A percentile compares a stretch with the other conserved stretches of the same genome.
These are phyloP conservation scores for Lacanobia wlatinum DNA, from an alignment of 2,888 invertebrate species.

Conservation along the genomic window DNA sequence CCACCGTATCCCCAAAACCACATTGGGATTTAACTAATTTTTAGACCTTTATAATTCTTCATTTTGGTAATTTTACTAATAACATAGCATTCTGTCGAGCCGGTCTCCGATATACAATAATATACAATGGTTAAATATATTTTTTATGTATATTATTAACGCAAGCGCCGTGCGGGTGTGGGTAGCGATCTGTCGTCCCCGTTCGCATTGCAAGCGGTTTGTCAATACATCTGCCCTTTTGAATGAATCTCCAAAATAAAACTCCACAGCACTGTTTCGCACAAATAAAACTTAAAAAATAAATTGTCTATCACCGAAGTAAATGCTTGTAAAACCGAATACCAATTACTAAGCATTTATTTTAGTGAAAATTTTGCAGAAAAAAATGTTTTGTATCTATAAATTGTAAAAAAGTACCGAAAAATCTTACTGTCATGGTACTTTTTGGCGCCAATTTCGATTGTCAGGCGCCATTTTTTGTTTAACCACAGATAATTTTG, in stretches of 20 bases:
- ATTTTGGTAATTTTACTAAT: slow-evolving; percentile 35
- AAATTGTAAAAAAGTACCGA: slow-evolving; percentile 27
- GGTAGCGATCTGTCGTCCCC: slow-evolving; percentile 55
- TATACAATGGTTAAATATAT: slow-evolving; percentile 79
- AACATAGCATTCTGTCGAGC: slow-evolving; percentile 77
- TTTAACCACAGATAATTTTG: slow-evolving; percentile 12
- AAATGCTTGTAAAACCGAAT: slow-evolving; percentile 29
- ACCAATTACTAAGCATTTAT: slow-evolving; percentile 21
- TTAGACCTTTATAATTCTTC: slow-evolving; percentile 2
- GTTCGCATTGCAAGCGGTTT: slow-evolving; percentile 74
- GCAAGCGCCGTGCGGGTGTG: slow-evolving; percentile 63
- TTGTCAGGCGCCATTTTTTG: slow-evolving; percentile 26
- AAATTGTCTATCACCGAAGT: slow-evolving; percentile 26
- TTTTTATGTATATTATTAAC: slow-evolving; percentile 66
- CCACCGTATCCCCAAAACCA: neutral
- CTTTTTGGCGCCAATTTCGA: slow-evolving; percentile 56
- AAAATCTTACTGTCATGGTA: slow-evolving; percentile 48
- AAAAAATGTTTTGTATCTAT: slow-evolving; percentile 8
- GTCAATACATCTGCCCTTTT: slow-evolving; percentile 78
- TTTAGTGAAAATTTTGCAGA: slow-evolving; percentile 18
- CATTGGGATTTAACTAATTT: neutral
- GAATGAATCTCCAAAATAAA: slow-evolving; percentile 76
- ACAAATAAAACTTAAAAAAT: slow-evolving; percentile 43
- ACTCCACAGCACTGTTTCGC: slow-evolving; percentile 49
- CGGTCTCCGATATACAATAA: slow-evolving; percentile 85